phyloP scores from a whole-genome alignment of 2,113 vertebrate species.

The Eidolon helvum region DNA sequence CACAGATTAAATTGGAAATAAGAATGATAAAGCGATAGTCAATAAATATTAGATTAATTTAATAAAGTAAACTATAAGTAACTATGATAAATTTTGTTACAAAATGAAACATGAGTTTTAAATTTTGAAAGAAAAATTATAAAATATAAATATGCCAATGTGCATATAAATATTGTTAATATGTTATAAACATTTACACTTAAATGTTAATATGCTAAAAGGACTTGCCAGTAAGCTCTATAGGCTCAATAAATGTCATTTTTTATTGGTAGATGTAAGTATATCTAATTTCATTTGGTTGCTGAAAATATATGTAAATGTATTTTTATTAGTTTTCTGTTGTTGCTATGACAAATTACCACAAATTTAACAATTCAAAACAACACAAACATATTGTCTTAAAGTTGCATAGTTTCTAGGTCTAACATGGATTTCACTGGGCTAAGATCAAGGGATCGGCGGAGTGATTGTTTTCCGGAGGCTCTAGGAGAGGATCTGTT shows the following conservation, averaged over 20 bases:
- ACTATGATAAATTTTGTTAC: neutral
- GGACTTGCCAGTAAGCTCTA: neutral
- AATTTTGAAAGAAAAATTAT: neutral
- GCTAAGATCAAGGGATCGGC: neutral
- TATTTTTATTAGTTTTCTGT: neutral
- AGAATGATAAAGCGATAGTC: neutral
- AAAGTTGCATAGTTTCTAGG: neutral
- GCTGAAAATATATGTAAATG: neutral
- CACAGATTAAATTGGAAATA: neutral
- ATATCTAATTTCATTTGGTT: neutral
- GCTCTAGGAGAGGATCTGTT: neutral
- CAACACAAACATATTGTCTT: neutral
- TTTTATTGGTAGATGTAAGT: neutral
- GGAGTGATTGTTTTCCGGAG: neutral
- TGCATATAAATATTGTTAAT: neutral
- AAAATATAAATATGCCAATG: neutral
- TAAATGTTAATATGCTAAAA: neutral
- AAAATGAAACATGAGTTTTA: neutral
- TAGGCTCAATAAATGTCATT: neutral
- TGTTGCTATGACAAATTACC: neutral
- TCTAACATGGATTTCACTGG: neutral
- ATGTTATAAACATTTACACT: neutral
- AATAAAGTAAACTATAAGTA: neutral
- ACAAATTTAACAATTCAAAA: neutral
- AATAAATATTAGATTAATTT: neutral